Evolutionary conservation across 2,113 vertebrate genomes (phyloP).

Genomic region (Tyto alba): DNA sequence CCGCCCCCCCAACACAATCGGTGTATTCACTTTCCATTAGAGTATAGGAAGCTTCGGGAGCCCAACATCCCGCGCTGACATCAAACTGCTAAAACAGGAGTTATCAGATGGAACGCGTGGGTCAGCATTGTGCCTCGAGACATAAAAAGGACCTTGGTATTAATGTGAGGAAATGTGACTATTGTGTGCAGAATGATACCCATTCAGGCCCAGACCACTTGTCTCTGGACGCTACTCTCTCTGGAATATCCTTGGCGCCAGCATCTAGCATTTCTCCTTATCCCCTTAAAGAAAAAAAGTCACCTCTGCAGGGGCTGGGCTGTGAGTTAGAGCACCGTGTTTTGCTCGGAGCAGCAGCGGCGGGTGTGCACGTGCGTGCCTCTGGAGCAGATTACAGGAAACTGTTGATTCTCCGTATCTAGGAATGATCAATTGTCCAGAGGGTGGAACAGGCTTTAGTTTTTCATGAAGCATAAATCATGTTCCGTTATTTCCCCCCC

Average conservation of each 20-base stretch:
- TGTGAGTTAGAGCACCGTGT: background rate
- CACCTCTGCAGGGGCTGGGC: background rate
- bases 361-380: background rate
- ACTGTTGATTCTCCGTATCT: conserved; percentile 43
- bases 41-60: conserved; percentile 45
- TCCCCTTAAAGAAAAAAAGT: conserved; percentile 5
- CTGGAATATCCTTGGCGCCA: conserved; percentile 70
- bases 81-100: conserved; percentile 69
- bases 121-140: conserved; percentile 66
- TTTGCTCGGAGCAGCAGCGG: background rate
- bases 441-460: conserved; percentile 52
- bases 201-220: conserved; percentile 67
- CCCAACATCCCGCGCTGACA: conserved; percentile 49
- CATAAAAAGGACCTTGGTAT: conserved; percentile 65
- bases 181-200: conserved; percentile 66
- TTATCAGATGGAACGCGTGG: conserved; percentile 62
- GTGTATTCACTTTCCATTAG: conserved; percentile 55
- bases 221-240: conserved; percentile 65
- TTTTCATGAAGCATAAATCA: background rate
- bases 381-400: conserved; percentile 56
- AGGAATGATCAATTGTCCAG: conserved; percentile 45
- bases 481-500: background rate
- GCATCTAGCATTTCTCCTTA: background rate
- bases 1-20: conserved; percentile 20
- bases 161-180: conserved; percentile 71